Evolutionary conservation across 2,113 vertebrate genomes (phyloP).

Genomic region (Bujurquina vittata): DNA sequence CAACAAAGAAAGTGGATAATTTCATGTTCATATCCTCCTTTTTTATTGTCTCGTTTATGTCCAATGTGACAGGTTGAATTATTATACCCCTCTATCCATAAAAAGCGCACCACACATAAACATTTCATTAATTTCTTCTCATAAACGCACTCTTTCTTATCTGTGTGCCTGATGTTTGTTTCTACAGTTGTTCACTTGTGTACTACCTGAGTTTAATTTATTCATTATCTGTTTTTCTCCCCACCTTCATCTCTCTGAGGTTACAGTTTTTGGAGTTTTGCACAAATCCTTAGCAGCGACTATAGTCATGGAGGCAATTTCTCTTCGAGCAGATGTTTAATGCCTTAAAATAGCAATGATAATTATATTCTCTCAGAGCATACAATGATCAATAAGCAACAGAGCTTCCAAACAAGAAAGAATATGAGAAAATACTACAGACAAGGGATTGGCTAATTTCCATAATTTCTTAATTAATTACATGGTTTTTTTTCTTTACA

Average conservation of each 20-base stretch:
- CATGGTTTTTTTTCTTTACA: not conserved
- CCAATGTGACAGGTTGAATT: slow-evolving; percentile 36
- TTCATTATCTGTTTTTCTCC: slow-evolving; percentile 44
- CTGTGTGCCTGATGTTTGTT: slow-evolving; percentile 7
- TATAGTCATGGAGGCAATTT: slow-evolving; percentile 7
- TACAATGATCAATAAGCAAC: slow-evolving; percentile 1
- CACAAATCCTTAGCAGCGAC: slow-evolving; percentile 1
- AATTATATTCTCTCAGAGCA: not conserved
- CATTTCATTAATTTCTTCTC: slow-evolving; percentile 61
- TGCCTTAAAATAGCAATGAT: not conserved
- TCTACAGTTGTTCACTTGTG: slow-evolving; percentile 42
- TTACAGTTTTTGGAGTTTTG: slow-evolving; percentile 8
- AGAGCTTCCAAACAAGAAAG: not conserved
- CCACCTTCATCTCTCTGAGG: not conserved
- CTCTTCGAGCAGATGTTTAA: not conserved
- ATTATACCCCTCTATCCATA: slow-evolving; percentile 39
- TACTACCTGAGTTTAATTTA: slow-evolving; percentile 55
- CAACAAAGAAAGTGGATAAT: slow-evolving; percentile 43
- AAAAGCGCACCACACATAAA: slow-evolving; percentile 44
- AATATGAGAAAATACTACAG: not conserved
- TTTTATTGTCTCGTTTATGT: slow-evolving; percentile 52
- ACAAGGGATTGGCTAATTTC: not conserved
- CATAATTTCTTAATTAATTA: not conserved
- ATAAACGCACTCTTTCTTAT: slow-evolving; percentile 57
- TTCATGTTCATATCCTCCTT: slow-evolving; percentile 53